phyloP scores from a whole-genome alignment of 1,140 invertebrate genomes.

The Eurosta solidaginis region DNA sequence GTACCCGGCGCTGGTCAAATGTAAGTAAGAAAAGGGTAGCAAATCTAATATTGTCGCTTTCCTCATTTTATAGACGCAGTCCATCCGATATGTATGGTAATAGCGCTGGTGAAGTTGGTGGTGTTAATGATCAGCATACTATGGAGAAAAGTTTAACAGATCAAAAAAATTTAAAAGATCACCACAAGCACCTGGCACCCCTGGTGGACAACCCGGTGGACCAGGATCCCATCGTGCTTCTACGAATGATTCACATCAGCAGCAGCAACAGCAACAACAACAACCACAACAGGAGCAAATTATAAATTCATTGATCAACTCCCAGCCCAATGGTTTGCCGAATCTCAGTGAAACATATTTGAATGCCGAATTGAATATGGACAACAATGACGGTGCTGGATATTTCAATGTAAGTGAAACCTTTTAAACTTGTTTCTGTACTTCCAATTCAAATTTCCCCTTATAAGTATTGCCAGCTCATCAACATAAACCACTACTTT shows the following conservation, averaged over 20 bases:
- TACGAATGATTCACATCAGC: constrained; percentile 34
- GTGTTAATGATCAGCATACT: constrained; percentile 47
- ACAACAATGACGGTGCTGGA: constrained; percentile 85
- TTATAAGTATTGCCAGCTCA: too few species aligned
- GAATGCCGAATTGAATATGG: constrained; percentile 83
- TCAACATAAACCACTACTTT: too few species aligned
- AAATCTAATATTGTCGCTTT: not conserved
- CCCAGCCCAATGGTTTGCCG: constrained; percentile 53
- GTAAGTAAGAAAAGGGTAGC: not conserved
- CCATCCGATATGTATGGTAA: not conserved
- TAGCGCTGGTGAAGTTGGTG: not conserved
- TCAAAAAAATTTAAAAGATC: constrained; percentile 64
- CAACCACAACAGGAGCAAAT: constrained; percentile 57
- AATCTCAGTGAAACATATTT: constrained; percentile 71
- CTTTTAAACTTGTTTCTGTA: too few species aligned
- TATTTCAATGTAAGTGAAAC: constrained; percentile 94
- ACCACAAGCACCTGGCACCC: constrained; percentile 53
- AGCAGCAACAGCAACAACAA: too few species aligned
- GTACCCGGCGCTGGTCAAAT: not conserved
- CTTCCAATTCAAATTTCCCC: too few species aligned
- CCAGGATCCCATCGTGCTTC: constrained; percentile 34
- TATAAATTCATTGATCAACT: constrained; percentile 59
- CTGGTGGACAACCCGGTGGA: constrained; percentile 41
- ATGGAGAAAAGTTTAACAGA: constrained; percentile 88
- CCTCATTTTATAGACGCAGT: not conserved